Evolutionary conservation across 1,140 invertebrate genomes (phyloP).

Genomic region (Holcopasites calliopsidis): DNA sequence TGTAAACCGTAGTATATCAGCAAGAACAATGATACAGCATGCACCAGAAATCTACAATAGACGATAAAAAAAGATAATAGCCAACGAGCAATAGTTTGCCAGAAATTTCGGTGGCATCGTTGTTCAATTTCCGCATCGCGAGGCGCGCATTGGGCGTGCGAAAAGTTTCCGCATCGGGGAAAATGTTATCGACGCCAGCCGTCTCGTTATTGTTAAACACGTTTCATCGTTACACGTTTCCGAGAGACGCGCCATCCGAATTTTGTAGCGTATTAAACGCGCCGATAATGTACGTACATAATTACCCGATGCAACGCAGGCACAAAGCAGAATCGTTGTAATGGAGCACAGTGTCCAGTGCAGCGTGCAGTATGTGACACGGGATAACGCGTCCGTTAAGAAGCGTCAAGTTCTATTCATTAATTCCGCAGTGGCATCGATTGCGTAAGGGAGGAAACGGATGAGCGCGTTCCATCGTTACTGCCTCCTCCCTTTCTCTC

Average conservation of each 20-base stretch:
- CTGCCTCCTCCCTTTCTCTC: background rate
- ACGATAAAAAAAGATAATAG: background rate
- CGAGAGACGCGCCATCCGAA: constrained; percentile 25
- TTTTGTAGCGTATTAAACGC: constrained; percentile 61
- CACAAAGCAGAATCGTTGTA: constrained; percentile 59
- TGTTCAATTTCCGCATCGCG: constrained; percentile 1
- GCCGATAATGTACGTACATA: constrained; percentile 49
- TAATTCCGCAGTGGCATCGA: too few relatives aligned
- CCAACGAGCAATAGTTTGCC: background rate
- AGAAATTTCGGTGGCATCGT: background rate
- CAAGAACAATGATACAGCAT: too few relatives aligned
- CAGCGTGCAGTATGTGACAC: constrained; percentile 34
- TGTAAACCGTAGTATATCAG: too few relatives aligned
- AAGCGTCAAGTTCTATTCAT: constrained; percentile 17
- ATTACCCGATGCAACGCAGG: constrained; percentile 54
- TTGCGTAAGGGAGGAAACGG: background rate
- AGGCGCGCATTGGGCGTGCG: background rate
- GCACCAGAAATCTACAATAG: too few relatives aligned
- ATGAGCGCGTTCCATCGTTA: background rate
- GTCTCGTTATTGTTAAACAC: constrained; percentile 54
- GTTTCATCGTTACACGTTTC: constrained; percentile 49
- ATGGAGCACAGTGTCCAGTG: constrained; percentile 44
- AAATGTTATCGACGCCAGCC: constrained; percentile 34
- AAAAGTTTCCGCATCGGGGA: constrained; percentile 45
- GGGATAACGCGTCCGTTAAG: constrained; percentile 29